Evolutionary conservation across 2,888 invertebrate species (phyloP).

Genomic region (Busseola fusca): DNA sequence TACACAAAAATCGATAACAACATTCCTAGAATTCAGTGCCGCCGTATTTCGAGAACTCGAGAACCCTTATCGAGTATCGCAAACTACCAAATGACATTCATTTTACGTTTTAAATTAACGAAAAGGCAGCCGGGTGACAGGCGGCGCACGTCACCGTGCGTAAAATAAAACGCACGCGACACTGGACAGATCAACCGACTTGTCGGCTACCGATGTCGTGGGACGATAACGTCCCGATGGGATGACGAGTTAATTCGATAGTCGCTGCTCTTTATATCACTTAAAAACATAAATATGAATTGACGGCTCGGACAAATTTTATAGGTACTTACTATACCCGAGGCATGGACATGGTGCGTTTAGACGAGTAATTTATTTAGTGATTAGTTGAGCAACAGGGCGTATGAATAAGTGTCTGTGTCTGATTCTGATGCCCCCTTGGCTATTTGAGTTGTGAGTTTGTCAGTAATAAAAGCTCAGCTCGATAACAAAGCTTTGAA

Average conservation of each 20-base stretch:
- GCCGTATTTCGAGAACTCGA: conserved; percentile 35
- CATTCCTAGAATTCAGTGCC: conserved; percentile 33
- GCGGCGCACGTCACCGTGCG: conserved; percentile 66
- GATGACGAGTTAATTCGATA: conserved; percentile 85
- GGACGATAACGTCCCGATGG: conserved; percentile 75
- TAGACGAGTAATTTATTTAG: conserved; percentile 53
- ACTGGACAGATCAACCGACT: conserved; percentile 70
- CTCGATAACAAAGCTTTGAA: neutral
- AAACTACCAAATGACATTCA: conserved; percentile 52
- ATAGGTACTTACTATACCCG: conserved; percentile 53
- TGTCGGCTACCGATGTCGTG: conserved; percentile 79
- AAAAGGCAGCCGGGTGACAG: conserved; percentile 54
- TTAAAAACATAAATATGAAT: conserved; percentile 74
- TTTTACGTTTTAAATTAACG: conserved; percentile 58
- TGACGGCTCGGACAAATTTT: conserved; percentile 73
- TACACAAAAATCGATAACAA: conserved; percentile 40
- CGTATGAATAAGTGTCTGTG: conserved; percentile 30
- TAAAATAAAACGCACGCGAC: conserved; percentile 75
- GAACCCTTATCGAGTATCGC: conserved; percentile 44
- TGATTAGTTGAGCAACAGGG: conserved; percentile 51
- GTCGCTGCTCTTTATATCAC: conserved; percentile 74
- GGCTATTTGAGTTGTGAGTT: conserved; percentile 9
- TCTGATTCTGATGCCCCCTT: conserved; percentile 6
- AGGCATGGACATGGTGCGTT: conserved; percentile 35
- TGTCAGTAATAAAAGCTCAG: neutral